Percentiles rank a stretch among this genome's conserved stretches.
These are phyloP conservation scores for Microhierax caerulescens DNA, from an alignment of 2,797 vertebrate species.

Conservation along the genomic window DNA sequence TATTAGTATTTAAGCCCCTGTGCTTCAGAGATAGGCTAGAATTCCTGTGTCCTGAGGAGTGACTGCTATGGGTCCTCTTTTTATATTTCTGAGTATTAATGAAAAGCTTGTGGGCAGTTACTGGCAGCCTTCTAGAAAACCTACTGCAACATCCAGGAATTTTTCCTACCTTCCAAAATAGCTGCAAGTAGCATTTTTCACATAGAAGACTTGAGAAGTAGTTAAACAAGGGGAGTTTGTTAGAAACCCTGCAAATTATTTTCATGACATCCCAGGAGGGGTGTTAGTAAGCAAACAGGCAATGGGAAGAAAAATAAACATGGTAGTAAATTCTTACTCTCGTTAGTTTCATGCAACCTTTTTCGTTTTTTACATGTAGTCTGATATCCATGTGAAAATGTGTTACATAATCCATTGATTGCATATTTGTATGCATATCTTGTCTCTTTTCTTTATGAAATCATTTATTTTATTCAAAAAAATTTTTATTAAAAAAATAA, in stretches of 20 bases:
- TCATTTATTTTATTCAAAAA: no score
- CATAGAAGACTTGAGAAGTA: background rate
- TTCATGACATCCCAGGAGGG: background rate
- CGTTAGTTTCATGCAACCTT: no score
- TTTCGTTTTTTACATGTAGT: background rate
- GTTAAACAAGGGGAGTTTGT: background rate
- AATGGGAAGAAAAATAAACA: background rate
- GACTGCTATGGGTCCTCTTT: background rate
- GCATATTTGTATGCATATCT: background rate
- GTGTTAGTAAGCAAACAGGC: background rate
- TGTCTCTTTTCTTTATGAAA: no score
- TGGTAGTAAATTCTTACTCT: background rate
- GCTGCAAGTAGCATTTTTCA: background rate
- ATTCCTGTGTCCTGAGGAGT: background rate
- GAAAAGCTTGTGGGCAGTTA: background rate
- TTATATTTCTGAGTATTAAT: background rate
- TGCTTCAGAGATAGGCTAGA: background rate
- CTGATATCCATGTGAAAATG: background rate
- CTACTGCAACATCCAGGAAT: background rate
- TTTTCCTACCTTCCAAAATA: background rate
- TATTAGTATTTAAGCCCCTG: background rate
- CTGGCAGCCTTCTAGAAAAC: background rate
- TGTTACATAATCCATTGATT: background rate
- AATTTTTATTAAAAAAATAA: no score
- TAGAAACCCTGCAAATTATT: background rate